phyloP scores from a whole-genome alignment of 35 echinoderm and acorn worm genomes.

The Stichopus chloronotus region DNA sequence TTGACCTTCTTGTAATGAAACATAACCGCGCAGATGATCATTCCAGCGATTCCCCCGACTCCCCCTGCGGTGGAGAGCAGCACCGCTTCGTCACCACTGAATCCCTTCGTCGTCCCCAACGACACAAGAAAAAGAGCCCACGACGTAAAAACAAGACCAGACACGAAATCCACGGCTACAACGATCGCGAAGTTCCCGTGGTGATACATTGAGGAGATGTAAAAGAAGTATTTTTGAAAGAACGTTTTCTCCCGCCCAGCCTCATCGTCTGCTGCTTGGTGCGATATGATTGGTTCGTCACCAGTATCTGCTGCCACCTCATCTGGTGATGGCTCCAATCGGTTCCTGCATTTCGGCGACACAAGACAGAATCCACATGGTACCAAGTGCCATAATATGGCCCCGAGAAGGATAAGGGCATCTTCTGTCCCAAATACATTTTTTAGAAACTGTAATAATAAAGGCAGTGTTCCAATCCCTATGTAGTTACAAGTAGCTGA shows the following conservation, averaged over 20 bases:
- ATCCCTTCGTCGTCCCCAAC: neutral
- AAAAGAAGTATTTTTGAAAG: neutral
- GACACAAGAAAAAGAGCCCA: slow-evolving; percentile 19
- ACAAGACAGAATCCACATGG: neutral
- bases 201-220: neutral
- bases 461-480: neutral
- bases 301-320: neutral
- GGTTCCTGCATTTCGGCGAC: neutral
- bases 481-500: neutral
- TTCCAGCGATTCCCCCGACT: neutral
- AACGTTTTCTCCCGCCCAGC: neutral
- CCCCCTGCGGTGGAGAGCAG: neutral
- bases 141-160: neutral
- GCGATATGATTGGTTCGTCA: neutral
- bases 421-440: neutral
- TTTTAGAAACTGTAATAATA: neutral
- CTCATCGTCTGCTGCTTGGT: neutral
- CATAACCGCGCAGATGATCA: neutral
- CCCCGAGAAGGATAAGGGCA: neutral
- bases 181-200: slow-evolving; percentile 17
- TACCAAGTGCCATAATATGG: neutral
- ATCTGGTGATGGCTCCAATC: neutral
- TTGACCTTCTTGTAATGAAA: slow-evolving; percentile 3
- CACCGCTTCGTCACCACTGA: neutral
- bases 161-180: neutral